These are phyloP conservation scores for Drosophila insularis DNA, from an alignment of 1,140 invertebrate genomes.

Conservation along the genomic window DNA sequence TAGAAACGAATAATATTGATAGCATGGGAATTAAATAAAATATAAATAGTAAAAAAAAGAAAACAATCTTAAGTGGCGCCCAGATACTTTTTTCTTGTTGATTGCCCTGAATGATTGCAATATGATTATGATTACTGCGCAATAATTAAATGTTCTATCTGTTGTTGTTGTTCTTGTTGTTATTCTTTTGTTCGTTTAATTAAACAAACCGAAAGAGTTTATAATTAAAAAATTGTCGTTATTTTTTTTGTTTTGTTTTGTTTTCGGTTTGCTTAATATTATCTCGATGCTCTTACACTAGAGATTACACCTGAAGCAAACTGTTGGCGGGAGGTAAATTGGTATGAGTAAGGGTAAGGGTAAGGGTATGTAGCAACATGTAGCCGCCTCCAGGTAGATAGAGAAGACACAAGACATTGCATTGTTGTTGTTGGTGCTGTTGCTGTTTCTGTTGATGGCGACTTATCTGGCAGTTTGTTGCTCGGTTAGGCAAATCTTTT, in stretches of 20 bases:
- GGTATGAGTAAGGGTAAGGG: conserved; percentile 31
- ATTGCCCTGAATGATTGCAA: background rate
- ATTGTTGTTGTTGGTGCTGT: conserved; percentile 42
- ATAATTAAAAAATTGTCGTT: conserved; percentile 78
- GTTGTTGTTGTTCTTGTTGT: background rate
- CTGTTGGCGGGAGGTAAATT: conserved; percentile 16
- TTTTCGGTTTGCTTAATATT: conserved; percentile 74
- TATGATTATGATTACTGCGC: conserved; percentile 5
- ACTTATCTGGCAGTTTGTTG: conserved; percentile 58
- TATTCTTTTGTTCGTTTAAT: conserved; percentile 34
- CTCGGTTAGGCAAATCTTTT: conserved; percentile 67
- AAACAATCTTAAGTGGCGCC: background rate
- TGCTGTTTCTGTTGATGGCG: conserved; percentile 16
- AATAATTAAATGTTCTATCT: background rate
- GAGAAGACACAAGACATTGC: conserved; percentile 39
- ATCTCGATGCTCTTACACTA: conserved; percentile 64
- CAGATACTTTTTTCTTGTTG: background rate
- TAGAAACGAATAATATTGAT: background rate
- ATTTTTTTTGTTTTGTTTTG: no score
- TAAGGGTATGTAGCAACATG: conserved; percentile 10
- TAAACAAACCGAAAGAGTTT: conserved; percentile 47
- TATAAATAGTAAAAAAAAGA: background rate
- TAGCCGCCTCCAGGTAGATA: background rate
- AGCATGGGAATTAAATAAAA: background rate
- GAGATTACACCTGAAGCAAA: conserved; percentile 70